phyloP scores from a whole-genome alignment of 2,797 vertebrate species.

The Tachyglossus aculeatus region DNA sequence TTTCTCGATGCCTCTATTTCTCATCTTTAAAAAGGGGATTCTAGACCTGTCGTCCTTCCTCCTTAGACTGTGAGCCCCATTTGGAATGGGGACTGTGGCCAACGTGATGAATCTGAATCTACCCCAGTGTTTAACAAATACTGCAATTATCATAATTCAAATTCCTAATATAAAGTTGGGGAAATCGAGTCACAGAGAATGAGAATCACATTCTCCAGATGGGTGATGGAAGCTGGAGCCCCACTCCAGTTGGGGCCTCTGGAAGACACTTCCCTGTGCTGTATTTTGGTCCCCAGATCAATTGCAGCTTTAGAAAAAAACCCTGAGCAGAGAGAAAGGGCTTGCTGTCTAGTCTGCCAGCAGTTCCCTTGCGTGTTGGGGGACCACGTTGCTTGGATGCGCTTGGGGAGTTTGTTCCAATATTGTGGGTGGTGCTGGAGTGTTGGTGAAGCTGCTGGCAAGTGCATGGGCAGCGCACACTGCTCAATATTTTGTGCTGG shows the following conservation, averaged over 20 bases:
- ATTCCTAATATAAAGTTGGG: neutral
- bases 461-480: neutral
- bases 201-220: neutral
- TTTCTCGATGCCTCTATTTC: too few species aligned
- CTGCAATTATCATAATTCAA: too few species aligned
- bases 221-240: neutral
- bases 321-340: slow-evolving; percentile 34
- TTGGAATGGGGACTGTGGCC: too few species aligned
- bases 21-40: too few species aligned
- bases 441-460: neutral
- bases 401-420: slow-evolving; percentile 33
- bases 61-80: too few species aligned
- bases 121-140: too few species aligned
- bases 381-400: slow-evolving; percentile 33
- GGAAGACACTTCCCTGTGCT: slow-evolving; percentile 2
- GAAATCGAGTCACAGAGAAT: neutral
- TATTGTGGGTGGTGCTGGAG: slow-evolving; percentile 12
- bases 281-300: slow-evolving; percentile 50
- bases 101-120: too few species aligned
- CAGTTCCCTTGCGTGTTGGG: slow-evolving; percentile 55
- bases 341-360: slow-evolving; percentile 21
- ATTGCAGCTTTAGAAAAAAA: slow-evolving; percentile 30
- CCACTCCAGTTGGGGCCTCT: neutral
- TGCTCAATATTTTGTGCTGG: neutral
- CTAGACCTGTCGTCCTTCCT: too few species aligned